Evolutionary conservation across 2,113 vertebrate species (phyloP), one percentile per base, ranked within the genome.

Genomic region (Calyptomena viridis): DNA sequence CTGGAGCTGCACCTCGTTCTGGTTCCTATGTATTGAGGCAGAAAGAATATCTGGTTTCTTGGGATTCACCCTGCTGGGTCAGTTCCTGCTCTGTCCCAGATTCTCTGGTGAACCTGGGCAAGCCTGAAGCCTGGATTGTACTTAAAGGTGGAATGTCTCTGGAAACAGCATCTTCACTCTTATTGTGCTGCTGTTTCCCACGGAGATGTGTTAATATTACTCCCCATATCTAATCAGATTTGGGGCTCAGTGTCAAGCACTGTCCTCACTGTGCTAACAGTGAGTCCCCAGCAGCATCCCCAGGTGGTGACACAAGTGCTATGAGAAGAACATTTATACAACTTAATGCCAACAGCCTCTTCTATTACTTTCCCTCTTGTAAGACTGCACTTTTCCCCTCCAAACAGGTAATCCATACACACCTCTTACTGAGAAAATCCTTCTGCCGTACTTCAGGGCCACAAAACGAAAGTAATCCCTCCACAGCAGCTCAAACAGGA

Each of bases 401-500:
- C 25, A 49, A 58, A 58, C 6, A 31, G 7, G 23, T 8, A 67
- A 62, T 37, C 53, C 78, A 37, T 21, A 88, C 93, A 79, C 78
- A 98, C 98, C 98, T 97, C 95, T 95, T 13, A 96, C 8, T 11
- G 98, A 97, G 96, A 98, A 99, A 88, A 99, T 96, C 93, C 94
- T 97, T 72, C 95, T 97, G 94, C 98, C 98, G 0, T 98, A 98
- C 93, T 99, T 99, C 64, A 98, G 87, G 56, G 90, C 98, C 75
- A 99, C 98, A 78, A 98, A 98, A 71, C 91, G 98, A 78, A 99
- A 98, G 89, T 98, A 99, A 96, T 99, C 98, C 60, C 98, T 96
- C 98, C 98, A 98, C 22, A 98, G 60, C 78, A 99, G 98, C n/a
- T 98, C 98, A 97, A 98, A 99, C 79, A 98, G 96, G 28, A 99